phyloP scores from a whole-genome alignment of 2,113 vertebrate genomes.

The Indri indri region DNA sequence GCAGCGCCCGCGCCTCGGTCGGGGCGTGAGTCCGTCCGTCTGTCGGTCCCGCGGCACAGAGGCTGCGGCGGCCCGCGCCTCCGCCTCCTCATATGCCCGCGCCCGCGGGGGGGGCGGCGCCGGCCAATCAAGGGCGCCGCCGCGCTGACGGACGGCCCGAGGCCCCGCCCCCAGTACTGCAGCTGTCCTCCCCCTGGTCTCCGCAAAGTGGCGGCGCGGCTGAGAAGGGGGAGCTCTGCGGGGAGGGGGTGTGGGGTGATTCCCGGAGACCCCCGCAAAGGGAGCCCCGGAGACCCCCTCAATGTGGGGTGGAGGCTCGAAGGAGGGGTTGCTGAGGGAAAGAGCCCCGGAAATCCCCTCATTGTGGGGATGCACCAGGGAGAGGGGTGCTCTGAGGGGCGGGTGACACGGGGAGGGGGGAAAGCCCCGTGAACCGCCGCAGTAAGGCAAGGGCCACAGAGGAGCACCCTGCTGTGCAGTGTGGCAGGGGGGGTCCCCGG shows the following conservation, averaged over 20 bases:
- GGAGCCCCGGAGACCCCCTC: background rate
- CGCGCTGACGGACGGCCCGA: background rate
- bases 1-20: conserved; percentile 61
- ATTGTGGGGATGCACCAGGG: background rate
- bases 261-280: conserved; percentile 3
- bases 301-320: background rate
- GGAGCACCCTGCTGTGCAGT: background rate
- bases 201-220: conserved; percentile 51
- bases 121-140: conserved; percentile 66
- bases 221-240: background rate
- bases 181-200: conserved; percentile 70
- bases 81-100: conserved; percentile 78
- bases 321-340: background rate
- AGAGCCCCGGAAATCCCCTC: background rate
- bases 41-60: conserved; percentile 67
- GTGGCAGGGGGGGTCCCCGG: background rate
- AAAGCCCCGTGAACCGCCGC: background rate
- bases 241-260: background rate
- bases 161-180: conserved; percentile 79
- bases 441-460: background rate
- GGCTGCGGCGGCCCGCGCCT: conserved; percentile 56
- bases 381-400: background rate
- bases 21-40: conserved; percentile 40
- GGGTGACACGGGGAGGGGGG: background rate
- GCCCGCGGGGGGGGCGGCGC: conserved; percentile 48